Evolutionary conservation across 2,888 invertebrate genomes (phyloP).

Genomic region (Eupeodes luniger): DNA sequence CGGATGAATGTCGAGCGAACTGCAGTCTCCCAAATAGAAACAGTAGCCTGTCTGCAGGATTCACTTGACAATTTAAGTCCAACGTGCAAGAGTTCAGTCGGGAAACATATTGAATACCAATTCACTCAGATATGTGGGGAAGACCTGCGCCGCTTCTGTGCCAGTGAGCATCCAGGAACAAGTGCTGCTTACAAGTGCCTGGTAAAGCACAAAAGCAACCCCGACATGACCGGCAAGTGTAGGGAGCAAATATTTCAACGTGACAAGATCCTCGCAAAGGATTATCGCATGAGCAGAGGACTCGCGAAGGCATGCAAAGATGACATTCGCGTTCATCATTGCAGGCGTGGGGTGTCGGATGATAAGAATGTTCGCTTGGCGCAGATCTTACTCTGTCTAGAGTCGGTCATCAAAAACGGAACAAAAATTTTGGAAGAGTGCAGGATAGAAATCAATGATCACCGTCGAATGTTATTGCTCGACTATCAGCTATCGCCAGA

Average conservation of each 20-base stretch:
- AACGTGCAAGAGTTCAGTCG: slow-evolving; percentile 91
- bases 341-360: slow-evolving; percentile 92
- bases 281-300: slow-evolving; percentile 95
- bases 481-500: slow-evolving; percentile 97
- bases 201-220: slow-evolving; percentile 91
- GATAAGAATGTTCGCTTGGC: slow-evolving; percentile 94
- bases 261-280: slow-evolving; percentile 94
- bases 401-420: slow-evolving; percentile 90
- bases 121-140: slow-evolving; percentile 94
- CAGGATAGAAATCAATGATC: slow-evolving; percentile 94
- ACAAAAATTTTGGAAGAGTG: slow-evolving; percentile 91
- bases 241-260: slow-evolving; percentile 92
- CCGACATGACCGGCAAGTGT: slow-evolving; percentile 88
- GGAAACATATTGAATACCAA: slow-evolving; percentile 95
- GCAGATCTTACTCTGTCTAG: slow-evolving; percentile 96
- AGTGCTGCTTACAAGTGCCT: slow-evolving; percentile 95
- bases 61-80: slow-evolving; percentile 87
- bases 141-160: slow-evolving; percentile 92
- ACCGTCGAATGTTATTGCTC: slow-evolving; percentile 95
- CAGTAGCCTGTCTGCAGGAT: slow-evolving; percentile 92
- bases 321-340: slow-evolving; percentile 94
- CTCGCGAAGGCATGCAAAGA: slow-evolving; percentile 94
- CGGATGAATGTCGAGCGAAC: slow-evolving; percentile 86
- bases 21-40: slow-evolving; percentile 89
- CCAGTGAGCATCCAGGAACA: slow-evolving; percentile 90